phyloP scores from a whole-genome alignment of 2,797 vertebrate genomes.

The Pitangus sulphuratus region DNA sequence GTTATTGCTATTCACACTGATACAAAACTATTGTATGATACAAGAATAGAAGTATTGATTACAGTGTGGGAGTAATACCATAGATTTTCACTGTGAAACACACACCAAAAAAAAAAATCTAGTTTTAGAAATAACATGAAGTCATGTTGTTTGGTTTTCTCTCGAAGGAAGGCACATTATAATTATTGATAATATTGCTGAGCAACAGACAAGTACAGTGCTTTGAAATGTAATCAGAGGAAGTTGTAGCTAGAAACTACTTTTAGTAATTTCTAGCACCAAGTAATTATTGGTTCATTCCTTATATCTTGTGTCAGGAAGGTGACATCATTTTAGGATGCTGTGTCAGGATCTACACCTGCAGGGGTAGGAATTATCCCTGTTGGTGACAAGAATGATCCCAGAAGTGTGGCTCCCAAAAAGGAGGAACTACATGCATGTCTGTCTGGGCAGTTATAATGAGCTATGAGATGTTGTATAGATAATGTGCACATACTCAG shows the following conservation, averaged over 20 bases:
- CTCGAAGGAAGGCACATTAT: background rate
- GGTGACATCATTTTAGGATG: background rate
- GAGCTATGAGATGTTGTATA: background rate
- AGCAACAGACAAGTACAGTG: background rate
- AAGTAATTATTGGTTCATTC: background rate
- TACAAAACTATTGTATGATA: background rate
- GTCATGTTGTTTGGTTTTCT: background rate
- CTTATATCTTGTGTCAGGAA: background rate
- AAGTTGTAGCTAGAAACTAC: background rate
- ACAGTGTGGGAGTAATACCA: background rate
- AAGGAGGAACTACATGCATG: background rate
- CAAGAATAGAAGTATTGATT: background rate
- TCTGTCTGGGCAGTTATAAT: background rate
- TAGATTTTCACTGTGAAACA: background rate
- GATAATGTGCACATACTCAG: accelerated
- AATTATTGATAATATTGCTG: background rate
- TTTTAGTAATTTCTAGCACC: background rate
- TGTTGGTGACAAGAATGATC: background rate
- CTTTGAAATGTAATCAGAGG: background rate
- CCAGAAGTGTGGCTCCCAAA: background rate
- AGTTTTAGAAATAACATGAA: background rate
- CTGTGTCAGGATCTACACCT: background rate
- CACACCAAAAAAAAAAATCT: background rate
- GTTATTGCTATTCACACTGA: background rate
- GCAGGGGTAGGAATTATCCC: background rate